Conservation (phyloP, 2,113 vertebrate genomes). For the Percina caprodes region DNA sequence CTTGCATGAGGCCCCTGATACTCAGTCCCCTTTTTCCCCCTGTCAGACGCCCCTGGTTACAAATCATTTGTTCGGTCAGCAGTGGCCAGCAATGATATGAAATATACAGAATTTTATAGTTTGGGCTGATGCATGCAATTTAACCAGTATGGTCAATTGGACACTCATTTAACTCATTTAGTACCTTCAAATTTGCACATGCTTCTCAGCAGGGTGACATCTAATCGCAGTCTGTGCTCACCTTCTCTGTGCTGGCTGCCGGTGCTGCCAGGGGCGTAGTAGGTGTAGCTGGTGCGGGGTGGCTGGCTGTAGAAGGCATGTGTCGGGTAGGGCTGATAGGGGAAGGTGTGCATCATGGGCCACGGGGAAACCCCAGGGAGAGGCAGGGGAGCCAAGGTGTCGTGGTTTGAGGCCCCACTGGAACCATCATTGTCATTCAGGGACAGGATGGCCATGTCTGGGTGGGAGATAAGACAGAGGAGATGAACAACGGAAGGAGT, state of each 20-base stretch:
- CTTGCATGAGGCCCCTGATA: too few relatives aligned
- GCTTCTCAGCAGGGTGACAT: too few relatives aligned
- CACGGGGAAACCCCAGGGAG: constrained; percentile 89
- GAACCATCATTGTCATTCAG: constrained; percentile 93
- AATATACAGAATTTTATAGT: not conserved
- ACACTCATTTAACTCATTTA: too few relatives aligned
- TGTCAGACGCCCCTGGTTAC: too few relatives aligned
- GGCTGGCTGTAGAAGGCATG: constrained; percentile 92
- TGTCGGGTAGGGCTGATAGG: constrained; percentile 88
- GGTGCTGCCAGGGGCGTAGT: constrained; percentile 88
- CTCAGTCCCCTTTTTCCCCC: too few relatives aligned
- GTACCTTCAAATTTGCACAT: too few relatives aligned
- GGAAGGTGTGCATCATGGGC: constrained; percentile 91
- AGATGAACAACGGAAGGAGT: not conserved
- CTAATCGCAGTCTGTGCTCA: constrained; percentile 47
- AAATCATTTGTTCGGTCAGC: too few relatives aligned
- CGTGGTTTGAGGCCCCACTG: constrained; percentile 93
- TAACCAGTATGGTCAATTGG: too few relatives aligned
- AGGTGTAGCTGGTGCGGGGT: constrained; percentile 90
- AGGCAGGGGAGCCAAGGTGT: constrained; percentile 90
- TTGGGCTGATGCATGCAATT: too few relatives aligned
- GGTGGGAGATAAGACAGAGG: not conserved
- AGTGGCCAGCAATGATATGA: not conserved
- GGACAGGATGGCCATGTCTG: constrained; percentile 91
- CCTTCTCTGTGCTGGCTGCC: constrained; percentile 96